A percentile compares a stretch with the other conserved stretches of the same genome.
phyloP scores from a whole-genome alignment of 1,140 invertebrate species.

The Drosophila yakuba region DNA sequence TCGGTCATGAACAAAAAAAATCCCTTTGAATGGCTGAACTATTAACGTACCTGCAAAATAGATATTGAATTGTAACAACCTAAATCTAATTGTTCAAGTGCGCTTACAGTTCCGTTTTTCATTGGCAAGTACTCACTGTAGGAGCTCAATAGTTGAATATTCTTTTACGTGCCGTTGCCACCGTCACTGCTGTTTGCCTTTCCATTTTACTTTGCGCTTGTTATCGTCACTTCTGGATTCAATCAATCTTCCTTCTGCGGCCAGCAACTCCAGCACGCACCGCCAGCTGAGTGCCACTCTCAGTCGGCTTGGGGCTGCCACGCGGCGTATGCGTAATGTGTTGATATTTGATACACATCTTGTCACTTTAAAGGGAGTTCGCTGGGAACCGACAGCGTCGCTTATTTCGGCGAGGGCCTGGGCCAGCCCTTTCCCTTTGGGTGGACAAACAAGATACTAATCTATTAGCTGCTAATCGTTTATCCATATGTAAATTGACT shows the following conservation, averaged over 20 bases:
- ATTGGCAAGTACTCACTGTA: conserved; percentile 7
- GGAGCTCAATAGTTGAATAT: conserved; percentile 58
- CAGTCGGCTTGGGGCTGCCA: conserved; percentile 18
- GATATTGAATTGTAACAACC: too few relatives aligned
- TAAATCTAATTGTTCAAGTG: too few relatives aligned
- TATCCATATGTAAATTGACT: conserved; percentile 73
- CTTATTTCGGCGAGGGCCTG: conserved; percentile 10
- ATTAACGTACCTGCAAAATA: too few relatives aligned
- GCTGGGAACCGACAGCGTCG: background rate
- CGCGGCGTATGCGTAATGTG: conserved; percentile 54
- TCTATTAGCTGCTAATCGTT: conserved; percentile 80
- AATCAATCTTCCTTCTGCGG: conserved; percentile 75
- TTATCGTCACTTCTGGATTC: conserved; percentile 81
- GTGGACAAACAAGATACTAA: conserved; percentile 67
- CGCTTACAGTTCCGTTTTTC: background rate
- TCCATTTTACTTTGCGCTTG: conserved; percentile 73
- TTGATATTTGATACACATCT: conserved; percentile 59
- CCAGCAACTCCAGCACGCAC: conserved; percentile 55
- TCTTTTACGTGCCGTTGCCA: conserved; percentile 53
- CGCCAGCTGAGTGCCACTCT: conserved; percentile 58
- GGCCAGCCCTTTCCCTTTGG: background rate
- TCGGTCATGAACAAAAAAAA: background rate
- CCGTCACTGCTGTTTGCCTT: conserved; percentile 65
- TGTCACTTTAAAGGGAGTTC: conserved; percentile 37
- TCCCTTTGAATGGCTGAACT: background rate